Evolutionary conservation across 2,113 vertebrate species (phyloP), one percentile per base, ranked within the genome.

Genomic region (Chionis minor): DNA sequence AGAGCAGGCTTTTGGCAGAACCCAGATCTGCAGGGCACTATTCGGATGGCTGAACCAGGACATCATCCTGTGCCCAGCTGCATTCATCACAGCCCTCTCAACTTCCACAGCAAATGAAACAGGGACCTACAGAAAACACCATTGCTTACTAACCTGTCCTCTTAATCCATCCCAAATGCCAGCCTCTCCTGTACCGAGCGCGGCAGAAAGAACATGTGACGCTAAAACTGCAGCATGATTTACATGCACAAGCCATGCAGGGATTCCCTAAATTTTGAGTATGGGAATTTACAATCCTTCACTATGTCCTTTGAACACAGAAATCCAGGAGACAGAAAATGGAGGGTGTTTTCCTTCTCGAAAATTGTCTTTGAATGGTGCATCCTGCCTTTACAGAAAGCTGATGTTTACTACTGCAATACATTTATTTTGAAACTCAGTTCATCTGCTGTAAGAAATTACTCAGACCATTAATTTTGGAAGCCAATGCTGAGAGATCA

Each of bases 401-500:
- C 91, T 90, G 84, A 82, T 93, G 91, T 96, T 94, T 95, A 86
- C 91, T 96, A 80, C 84, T 74, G 81, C 23, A 8, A 91, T 81
- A 70, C 71, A 35, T 91, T 94, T 91, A 94, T 92, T 94, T 90
- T 92, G 89, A 91, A 95, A 89, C 58, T 66, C 71, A 63, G 96
- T 77, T 97, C 85, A 58, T 97, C 86, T 90, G 87, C 95, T 93
- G 81, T 82, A 97, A 95, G 90, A 93, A 97, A 95, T 96, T 97
- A 97, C 85, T 90, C 95, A 97, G 96, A 96, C 95, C 94, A 97
- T 97, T 96, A 97, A 97, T 97, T 97, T 91, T 95, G 95, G 95
- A 90, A 97, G 93, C 91, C 81, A 91, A 91, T 83, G 87, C 95
- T 93, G 87, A 94, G 87, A 96, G 97, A 97, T 96, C 97, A 95